These are phyloP conservation scores for Sylvilagus floridanus DNA, from an alignment of 2,797 vertebrate species.

Conservation along the genomic window DNA sequence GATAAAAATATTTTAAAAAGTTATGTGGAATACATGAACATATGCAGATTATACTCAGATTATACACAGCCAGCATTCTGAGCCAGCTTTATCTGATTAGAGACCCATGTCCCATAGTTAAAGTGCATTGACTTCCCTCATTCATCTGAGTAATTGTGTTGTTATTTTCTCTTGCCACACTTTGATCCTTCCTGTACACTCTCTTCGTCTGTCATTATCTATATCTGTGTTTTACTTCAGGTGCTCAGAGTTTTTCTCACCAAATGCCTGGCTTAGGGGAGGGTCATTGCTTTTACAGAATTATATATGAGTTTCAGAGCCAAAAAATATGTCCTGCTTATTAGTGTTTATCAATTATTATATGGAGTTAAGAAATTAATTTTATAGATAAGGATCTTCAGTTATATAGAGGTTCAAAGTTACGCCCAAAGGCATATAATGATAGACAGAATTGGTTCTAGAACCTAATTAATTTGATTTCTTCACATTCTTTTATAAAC, in stretches of 20 bases:
- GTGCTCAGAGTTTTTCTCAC: background rate
- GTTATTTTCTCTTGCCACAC: background rate
- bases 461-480: background rate
- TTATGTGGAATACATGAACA: background rate
- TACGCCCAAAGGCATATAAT: conserved; percentile 18
- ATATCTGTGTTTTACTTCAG: background rate
- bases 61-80: background rate
- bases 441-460: background rate
- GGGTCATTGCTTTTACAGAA: background rate
- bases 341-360: background rate
- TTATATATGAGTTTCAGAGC: background rate
- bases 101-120: background rate
- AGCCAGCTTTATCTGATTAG: background rate
- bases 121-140: background rate
- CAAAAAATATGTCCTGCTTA: background rate
- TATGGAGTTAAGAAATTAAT: background rate
- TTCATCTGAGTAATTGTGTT: background rate
- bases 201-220: background rate
- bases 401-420: background rate
- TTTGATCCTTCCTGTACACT: background rate
- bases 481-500: conserved; percentile 37
- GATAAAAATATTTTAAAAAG: too few species aligned
- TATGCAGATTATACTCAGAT: background rate
- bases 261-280: background rate
- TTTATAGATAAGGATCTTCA: conserved; percentile 20